phyloP scores from a whole-genome alignment of 1,140 invertebrate genomes.

The Diabrotica virgifera region DNA sequence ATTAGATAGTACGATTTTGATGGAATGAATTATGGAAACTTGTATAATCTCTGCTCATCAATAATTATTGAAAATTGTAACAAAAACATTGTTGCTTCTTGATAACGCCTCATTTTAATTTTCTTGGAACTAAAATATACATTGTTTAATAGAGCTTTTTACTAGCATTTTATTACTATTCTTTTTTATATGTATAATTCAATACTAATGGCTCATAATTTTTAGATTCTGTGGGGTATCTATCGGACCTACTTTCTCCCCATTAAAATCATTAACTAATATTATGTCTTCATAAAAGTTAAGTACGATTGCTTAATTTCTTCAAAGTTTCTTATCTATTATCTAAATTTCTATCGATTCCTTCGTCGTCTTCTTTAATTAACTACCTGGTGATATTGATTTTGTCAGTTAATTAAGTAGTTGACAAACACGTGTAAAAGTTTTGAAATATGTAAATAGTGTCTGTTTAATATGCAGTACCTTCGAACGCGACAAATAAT shows the following conservation, averaged over 20 bases:
- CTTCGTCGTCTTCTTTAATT: neutral
- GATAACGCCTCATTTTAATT: no score
- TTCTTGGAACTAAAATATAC: no score
- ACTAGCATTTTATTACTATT: no score
- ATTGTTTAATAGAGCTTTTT: no score
- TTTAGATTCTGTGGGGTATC: no score
- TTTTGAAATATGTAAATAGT: neutral
- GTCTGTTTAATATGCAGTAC: neutral
- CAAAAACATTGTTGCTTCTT: no score
- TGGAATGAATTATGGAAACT: no score
- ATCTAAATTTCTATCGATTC: conserved; percentile 1
- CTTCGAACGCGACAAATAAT: neutral
- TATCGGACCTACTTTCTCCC: neutral
- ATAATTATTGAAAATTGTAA: no score
- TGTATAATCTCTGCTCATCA: no score
- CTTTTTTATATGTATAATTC: no score
- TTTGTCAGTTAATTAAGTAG: neutral
- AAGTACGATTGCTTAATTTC: neutral
- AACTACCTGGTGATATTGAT: neutral
- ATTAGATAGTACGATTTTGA: no score
- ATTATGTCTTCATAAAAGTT: neutral
- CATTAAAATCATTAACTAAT: neutral
- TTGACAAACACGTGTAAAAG: neutral
- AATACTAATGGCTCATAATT: no score
- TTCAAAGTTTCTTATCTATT: neutral